phyloP scores from a whole-genome alignment of 1,140 invertebrate species.

The Caenorhabditis remanei region DNA sequence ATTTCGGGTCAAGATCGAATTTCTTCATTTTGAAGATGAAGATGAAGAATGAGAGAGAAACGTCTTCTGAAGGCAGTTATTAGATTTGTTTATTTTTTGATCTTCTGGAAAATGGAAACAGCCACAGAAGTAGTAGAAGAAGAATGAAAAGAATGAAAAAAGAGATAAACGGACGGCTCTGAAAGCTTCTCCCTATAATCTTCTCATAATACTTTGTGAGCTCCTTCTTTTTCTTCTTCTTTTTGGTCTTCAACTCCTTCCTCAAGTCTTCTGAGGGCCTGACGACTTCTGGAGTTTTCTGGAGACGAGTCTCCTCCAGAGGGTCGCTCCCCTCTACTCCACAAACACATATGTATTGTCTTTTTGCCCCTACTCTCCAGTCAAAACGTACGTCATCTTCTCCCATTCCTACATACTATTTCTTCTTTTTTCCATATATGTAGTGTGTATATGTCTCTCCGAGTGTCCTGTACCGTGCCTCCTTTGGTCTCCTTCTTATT shows the following conservation, averaged over 20 bases:
- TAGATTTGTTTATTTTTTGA: background rate
- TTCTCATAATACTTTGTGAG: conserved; percentile 53
- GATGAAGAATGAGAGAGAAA: no score
- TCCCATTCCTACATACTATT: background rate
- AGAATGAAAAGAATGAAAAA: background rate
- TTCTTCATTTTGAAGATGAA: background rate
- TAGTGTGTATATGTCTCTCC: background rate
- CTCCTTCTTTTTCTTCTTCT: background rate
- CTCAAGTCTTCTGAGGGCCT: background rate
- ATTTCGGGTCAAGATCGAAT: conserved; percentile 27
- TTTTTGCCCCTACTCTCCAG: background rate
- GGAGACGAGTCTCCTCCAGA: background rate
- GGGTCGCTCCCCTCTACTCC: background rate
- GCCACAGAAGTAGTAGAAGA: background rate
- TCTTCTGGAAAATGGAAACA: background rate
- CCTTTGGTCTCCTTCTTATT: conserved; percentile 3
- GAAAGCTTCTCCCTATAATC: conserved; percentile 8
- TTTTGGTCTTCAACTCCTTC: background rate
- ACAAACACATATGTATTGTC: conserved; percentile 48
- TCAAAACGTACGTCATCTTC: conserved; percentile 4
- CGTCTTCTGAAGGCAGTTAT: background rate
- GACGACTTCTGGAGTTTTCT: background rate
- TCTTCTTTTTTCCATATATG: background rate
- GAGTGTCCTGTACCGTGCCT: background rate
- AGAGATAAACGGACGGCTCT: conserved; percentile 16